Base-by-base conservation (phyloP, 2,888 invertebrate species). In the Philonicus albiceps region DNA sequence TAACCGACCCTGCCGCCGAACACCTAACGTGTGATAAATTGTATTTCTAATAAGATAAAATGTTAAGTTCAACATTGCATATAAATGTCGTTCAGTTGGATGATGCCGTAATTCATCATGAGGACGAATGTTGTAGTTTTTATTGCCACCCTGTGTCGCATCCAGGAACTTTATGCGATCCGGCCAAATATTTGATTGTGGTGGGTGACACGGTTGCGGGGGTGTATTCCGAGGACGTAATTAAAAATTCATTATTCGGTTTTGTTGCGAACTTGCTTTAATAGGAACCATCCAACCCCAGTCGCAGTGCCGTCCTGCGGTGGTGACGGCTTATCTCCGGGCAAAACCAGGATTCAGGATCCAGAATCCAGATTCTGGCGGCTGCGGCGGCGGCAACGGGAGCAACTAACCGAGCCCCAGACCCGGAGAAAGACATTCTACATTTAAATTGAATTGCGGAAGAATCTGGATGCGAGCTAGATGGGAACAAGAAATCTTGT, bases 11-110 rank as follows among this genome's bases (percentile, higher is more conserved):
- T 37, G n/a, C 30, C 34, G 64, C 27, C 11, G 64, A 19, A 64
- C 64, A 27, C 80, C 49, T 80, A 43, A 37, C 37, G 30, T 30
- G 27, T 80, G 80, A 80, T 80, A 80, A 80, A 80, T 80, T 80
- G 80, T 80, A 53, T 53, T 80, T 80, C 80, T 80, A 80, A 80
- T 80, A 80, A 53, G 80, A 80, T 80, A 80, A 80, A 80, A 80
- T 80, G 49, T 80, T 80, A 53, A 80, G 31, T 80, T 53, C 53
- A 53, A 76, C 76, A 76, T 76, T 76, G 40, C 76, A 76, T 76
- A 76, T 37, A 76, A 76, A 40, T 76, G 76, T 76, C 76, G 22
- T 76, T 76, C 40, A 64, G 64, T 64, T 27, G 64, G 64, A 19
- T 64, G 19, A 64, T 3, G 64, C 64, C 27, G 64, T 64, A 64